Percentiles rank a stretch among this genome's conserved stretches.
Conservation (phyloP, 2,888 invertebrate genomes). For the Caenorhabditis zanzibari region DNA sequence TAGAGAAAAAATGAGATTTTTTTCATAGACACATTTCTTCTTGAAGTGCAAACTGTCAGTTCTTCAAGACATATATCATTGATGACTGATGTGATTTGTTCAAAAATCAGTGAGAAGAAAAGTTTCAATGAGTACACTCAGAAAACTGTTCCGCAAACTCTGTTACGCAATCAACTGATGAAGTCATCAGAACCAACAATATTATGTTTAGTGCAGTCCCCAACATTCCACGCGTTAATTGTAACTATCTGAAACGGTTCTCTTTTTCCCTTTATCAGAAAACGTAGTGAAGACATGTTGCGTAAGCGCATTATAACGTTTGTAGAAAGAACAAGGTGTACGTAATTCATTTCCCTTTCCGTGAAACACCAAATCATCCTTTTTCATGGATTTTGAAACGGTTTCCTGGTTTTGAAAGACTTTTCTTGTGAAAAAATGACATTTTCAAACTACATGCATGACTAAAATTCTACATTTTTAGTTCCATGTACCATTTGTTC, state of each 20-base stretch:
- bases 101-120: slow-evolving; percentile 9
- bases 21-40: not conserved
- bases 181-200: not conserved
- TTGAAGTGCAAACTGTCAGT: slow-evolving; percentile 16
- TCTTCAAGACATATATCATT: not conserved
- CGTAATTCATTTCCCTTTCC: slow-evolving; percentile 8
- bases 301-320: slow-evolving; percentile 45
- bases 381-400: slow-evolving; percentile 4
- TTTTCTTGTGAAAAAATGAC: slow-evolving; percentile 3
- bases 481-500: slow-evolving; percentile 1
- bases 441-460: slow-evolving; percentile 32
- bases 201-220: slow-evolving; percentile 10
- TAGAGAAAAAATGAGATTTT: not conserved
- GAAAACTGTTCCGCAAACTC: slow-evolving; percentile 26
- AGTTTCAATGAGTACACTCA: not conserved
- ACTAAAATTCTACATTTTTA: slow-evolving; percentile 21
- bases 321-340: slow-evolving; percentile 12
- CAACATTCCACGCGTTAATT: slow-evolving; percentile 6
- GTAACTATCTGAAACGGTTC: slow-evolving; percentile 33
- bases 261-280: slow-evolving; percentile 40
- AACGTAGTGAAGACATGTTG: slow-evolving; percentile 33
- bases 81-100: slow-evolving; percentile 28
- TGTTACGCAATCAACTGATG: slow-evolving; percentile 16
- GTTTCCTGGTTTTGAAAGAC: slow-evolving; percentile 7
- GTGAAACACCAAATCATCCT: slow-evolving; percentile 8